phyloP scores from a whole-genome alignment of 2,113 vertebrate genomes.

The Pao palembangensis region DNA sequence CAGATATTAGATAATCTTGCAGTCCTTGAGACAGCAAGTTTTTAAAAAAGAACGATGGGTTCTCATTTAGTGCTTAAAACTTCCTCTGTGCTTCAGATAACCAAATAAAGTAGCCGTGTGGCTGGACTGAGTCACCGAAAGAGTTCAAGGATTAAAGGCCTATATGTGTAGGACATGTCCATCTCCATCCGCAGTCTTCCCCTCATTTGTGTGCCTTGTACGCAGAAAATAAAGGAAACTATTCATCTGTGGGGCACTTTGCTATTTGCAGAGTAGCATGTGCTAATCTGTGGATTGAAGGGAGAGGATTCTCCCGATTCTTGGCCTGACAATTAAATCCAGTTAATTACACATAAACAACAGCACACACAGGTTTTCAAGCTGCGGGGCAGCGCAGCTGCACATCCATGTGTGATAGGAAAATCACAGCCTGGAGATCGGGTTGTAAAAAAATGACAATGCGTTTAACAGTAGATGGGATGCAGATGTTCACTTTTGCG shows the following conservation, averaged over 20 bases:
- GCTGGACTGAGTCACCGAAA: neutral
- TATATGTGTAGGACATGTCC: neutral
- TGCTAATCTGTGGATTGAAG: neutral
- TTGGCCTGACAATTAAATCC: neutral
- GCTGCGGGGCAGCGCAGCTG: neutral
- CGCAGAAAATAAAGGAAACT: neutral
- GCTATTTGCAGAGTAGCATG: neutral
- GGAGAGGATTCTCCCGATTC: too few relatives aligned
- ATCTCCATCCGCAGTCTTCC: neutral
- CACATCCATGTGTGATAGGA: neutral
- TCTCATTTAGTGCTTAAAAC: neutral
- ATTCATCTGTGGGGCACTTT: neutral
- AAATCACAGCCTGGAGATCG: neutral
- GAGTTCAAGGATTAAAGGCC: neutral
- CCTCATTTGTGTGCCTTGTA: neutral
- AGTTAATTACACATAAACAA: neutral
- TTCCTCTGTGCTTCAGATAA: neutral
- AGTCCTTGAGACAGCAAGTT: neutral
- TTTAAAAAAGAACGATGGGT: constrained; percentile 4
- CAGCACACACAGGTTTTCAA: neutral
- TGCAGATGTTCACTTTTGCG: neutral
- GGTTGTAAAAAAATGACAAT: neutral
- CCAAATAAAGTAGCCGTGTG: constrained; percentile 3
- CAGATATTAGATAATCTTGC: constrained; percentile 14
- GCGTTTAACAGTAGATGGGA: neutral